A percentile compares a stretch with the other conserved stretches of the same genome.
These are phyloP conservation scores for Glandiceps talaboti DNA, from an alignment of 53 echinoderm and acorn worm genomes.

Conservation along the genomic window DNA sequence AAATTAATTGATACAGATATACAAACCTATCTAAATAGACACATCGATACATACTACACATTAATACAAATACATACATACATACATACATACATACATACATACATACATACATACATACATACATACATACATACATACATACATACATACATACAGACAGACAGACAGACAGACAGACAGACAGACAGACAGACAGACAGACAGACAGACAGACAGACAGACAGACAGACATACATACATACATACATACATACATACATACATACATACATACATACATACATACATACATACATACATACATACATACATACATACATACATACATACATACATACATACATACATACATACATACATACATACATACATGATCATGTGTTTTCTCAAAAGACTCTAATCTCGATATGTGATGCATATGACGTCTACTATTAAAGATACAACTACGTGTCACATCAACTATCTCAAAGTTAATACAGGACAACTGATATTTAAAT, in stretches of 20 bases:
- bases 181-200: slow-evolving; percentile 7
- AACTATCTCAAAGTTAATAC: too few relatives aligned
- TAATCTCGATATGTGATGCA: too few relatives aligned
- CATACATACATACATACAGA: slow-evolving; percentile 9
- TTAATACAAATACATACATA: background rate
- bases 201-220: slow-evolving; percentile 7
- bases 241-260: slow-evolving; percentile 10
- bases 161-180: background rate
- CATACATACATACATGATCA: background rate
- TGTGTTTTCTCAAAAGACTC: too few relatives aligned
- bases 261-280: slow-evolving; percentile 10
- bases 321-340: background rate
- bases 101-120: slow-evolving; percentile 13
- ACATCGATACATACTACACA: background rate
- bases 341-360: background rate
- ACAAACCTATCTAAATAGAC: background rate
- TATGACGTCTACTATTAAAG: too few relatives aligned
- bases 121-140: slow-evolving; percentile 13
- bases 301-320: background rate
- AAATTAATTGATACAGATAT: background rate
- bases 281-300: slow-evolving; percentile 6
- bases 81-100: slow-evolving; percentile 9
- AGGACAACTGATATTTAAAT: too few relatives aligned
- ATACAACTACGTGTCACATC: too few relatives aligned
- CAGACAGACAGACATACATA: slow-evolving; percentile 8